Percentiles rank a stretch among this genome's conserved stretches.
Evolutionary conservation across 1,140 invertebrate genomes (phyloP).

Genomic region (Episyrphus balteatus): DNA sequence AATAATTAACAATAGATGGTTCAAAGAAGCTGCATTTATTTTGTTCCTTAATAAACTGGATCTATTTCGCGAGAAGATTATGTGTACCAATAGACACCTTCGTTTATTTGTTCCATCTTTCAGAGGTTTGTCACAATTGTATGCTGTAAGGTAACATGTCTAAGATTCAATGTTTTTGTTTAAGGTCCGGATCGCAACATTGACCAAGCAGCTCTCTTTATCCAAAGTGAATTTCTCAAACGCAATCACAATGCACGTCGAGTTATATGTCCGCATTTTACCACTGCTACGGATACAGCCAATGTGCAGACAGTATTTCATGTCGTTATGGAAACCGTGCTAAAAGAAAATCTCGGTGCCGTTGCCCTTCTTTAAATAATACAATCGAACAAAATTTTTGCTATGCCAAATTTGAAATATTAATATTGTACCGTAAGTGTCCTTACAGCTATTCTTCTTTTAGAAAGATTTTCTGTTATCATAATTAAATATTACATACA

Average conservation of each 20-base stretch:
- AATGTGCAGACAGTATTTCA: constrained; percentile 51
- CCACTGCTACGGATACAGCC: constrained; percentile 52
- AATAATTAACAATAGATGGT: constrained; percentile 54
- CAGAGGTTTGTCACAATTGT: constrained; percentile 34
- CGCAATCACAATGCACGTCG: constrained; percentile 46
- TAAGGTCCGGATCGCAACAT: constrained; percentile 52
- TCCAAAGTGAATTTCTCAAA: constrained; percentile 50
- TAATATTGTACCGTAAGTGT: no score
- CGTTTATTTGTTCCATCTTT: constrained; percentile 49
- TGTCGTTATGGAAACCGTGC: constrained; percentile 50
- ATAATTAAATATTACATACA: no score
- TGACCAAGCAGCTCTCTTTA: constrained; percentile 49
- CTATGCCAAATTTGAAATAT: no score
- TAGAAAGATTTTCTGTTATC: no score
- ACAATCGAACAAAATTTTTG: no score
- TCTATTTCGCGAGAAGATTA: constrained; percentile 53
- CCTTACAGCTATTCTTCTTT: no score
- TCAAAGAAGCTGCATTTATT: constrained; percentile 52
- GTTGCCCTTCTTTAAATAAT: constrained; percentile 38
- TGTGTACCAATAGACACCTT: constrained; percentile 49
- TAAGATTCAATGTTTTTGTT: constrained; percentile 12
- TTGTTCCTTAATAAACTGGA: constrained; percentile 63
- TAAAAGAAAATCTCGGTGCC: constrained; percentile 45
- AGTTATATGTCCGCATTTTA: constrained; percentile 52
- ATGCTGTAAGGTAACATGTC: neutral